Evolutionary conservation across 2,888 invertebrate species (phyloP).

Genomic region (Drosophila subsilvestris): DNA sequence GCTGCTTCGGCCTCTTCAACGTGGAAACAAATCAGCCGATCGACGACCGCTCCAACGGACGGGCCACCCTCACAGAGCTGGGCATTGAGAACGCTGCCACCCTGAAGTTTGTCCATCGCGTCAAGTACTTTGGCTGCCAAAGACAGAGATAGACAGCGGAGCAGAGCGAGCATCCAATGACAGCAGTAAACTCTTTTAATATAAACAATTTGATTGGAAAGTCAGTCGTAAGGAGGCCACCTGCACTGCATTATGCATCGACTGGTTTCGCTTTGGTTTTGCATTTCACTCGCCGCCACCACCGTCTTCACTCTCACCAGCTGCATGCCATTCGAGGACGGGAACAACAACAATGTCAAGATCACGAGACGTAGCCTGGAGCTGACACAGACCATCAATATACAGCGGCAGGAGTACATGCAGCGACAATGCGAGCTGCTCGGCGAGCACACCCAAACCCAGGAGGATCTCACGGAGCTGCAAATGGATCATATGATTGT

Average conservation of each 20-base stretch:
- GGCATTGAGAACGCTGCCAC: slow-evolving; percentile 90
- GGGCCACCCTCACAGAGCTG: slow-evolving; percentile 87
- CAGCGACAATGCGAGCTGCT: slow-evolving; percentile 87
- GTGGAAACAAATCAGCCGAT: slow-evolving; percentile 85
- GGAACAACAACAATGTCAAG: slow-evolving; percentile 83
- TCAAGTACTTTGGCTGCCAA: slow-evolving; percentile 80
- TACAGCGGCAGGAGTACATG: slow-evolving; percentile 87
- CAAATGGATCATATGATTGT: slow-evolving; percentile 92
- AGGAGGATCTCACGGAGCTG: slow-evolving; percentile 85
- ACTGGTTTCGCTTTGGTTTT: slow-evolving; percentile 43
- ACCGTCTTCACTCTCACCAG: slow-evolving; percentile 40
- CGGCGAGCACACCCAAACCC: slow-evolving; percentile 80
- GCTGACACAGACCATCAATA: slow-evolving; percentile 87
- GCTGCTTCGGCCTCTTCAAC: slow-evolving; percentile 80
- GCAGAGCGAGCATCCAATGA: slow-evolving; percentile 21
- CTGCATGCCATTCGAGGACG: slow-evolving; percentile 77
- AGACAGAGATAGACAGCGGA: slow-evolving; percentile 61
- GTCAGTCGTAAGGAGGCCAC: slow-evolving; percentile 20
- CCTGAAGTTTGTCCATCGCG: slow-evolving; percentile 88
- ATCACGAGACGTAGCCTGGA: slow-evolving; percentile 85
- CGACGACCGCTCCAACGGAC: slow-evolving; percentile 85
- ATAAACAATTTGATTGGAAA: slow-evolving; percentile 17
- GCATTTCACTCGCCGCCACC: slow-evolving; percentile 38
- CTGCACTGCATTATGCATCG: slow-evolving; percentile 44
- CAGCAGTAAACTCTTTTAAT: slow-evolving; percentile 7